Evolutionary conservation across 2,797 vertebrate species (phyloP), one percentile per base, ranked within the genome.

Genomic region (Lacerta viridis): DNA sequence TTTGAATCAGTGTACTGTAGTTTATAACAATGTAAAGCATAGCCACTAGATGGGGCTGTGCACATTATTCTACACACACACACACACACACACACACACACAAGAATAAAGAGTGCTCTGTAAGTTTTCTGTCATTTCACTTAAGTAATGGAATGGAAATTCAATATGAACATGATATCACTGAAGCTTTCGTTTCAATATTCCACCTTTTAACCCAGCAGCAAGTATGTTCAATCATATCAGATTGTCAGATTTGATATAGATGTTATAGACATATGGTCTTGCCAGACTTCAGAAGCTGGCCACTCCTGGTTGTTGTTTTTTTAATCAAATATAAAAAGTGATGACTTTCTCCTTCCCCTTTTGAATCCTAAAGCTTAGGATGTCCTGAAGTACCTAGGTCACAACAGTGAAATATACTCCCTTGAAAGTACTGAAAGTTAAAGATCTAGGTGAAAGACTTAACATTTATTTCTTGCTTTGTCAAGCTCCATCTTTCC

Each of bases 41-140:
- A 86, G 17, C 64, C 83, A 72, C 2, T 4, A 80, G 83, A 0
- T 83, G 78, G 79, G 86, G 76, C 84, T 87, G 25, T 0, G 1
- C 43, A 81, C 15, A 1, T 43, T 68, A 79, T 50, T 55, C 3
- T 66, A 9, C 50, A 50, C 46, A 11, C 50, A 50, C 50, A 50
- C 50, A 50, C 11, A 55, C 41, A 43, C 41, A 43, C 41, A 43
- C 41, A 43, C 41, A 43, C 41, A 43, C 41, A 5, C 6, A 55
- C 4, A 55, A 15, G 50, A 55, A 55, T 15, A 7, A 41, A 18
- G 36, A 64, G 2, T 0, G 10, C 0, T 0, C n/a, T 66, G 18
- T 36, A 90, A 80, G 59, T 41, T 75, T 75, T 55, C 59, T 87
- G 25, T 4, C 59, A 27, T 4, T 11, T 55, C 79, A 82, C 0